phyloP scores from a whole-genome alignment of 2,888 invertebrate species.

The Ceraclea dissimilis region DNA sequence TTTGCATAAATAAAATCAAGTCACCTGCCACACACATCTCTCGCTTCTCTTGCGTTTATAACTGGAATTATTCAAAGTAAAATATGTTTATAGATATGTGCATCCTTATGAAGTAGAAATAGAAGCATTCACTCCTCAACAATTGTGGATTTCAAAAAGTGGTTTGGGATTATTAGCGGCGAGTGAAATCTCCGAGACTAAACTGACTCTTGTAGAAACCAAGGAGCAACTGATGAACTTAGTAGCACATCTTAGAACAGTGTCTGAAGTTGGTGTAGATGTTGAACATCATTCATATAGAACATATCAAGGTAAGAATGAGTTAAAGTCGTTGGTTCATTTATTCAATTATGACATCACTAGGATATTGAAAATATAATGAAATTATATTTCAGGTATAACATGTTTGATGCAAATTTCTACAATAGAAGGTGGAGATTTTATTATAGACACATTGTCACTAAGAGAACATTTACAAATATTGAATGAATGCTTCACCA shows the following conservation, averaged over 20 bases:
- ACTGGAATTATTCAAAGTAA: too few relatives aligned
- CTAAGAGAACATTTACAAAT: conserved; percentile 74
- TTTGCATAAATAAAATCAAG: too few relatives aligned
- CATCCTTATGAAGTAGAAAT: conserved; percentile 89
- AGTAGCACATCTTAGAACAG: conserved; percentile 55
- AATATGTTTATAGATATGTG: too few relatives aligned
- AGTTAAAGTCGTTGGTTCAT: too few relatives aligned
- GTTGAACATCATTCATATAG: conserved; percentile 90
- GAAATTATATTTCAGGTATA: conserved; percentile 42
- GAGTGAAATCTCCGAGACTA: conserved; percentile 53
- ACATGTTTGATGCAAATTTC: conserved; percentile 96
- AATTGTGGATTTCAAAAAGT: conserved; percentile 45
- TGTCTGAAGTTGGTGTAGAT: conserved; percentile 81
- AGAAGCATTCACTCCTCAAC: conserved; percentile 57
- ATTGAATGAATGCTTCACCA: conserved; percentile 84
- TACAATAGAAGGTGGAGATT: conserved; percentile 65
- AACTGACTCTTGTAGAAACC: conserved; percentile 60
- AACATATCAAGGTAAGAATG: conserved; percentile 86
- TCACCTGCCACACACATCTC: too few relatives aligned
- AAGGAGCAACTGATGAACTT: conserved; percentile 56
- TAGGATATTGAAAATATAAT: background rate
- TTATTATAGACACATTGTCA: conserved; percentile 78
- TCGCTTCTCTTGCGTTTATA: too few relatives aligned
- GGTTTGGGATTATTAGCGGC: conserved; percentile 39
- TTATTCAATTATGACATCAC: too few relatives aligned